A percentile compares a stretch with the other conserved stretches of the same genome.
phyloP scores from a whole-genome alignment of 2,888 invertebrate species.

The Stenurella melanura region DNA sequence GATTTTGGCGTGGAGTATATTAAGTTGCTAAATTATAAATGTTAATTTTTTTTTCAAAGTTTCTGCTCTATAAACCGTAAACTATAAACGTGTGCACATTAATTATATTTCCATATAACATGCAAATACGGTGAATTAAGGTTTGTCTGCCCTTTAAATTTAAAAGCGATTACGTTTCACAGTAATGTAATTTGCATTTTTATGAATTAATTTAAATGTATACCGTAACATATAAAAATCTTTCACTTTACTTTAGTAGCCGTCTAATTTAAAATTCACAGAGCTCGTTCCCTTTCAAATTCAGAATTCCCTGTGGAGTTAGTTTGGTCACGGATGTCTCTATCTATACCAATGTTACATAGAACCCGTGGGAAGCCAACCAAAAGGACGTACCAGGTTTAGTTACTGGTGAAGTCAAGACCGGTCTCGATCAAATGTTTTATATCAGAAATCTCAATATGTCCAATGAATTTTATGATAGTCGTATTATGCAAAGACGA shows the following conservation, averaged over 20 bases:
- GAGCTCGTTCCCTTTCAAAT: conserved; percentile 21
- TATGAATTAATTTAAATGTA: conserved; percentile 45
- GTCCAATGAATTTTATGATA: not conserved
- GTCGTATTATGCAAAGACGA: not conserved
- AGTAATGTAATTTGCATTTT: conserved; percentile 47
- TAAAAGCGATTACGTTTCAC: conserved; percentile 22
- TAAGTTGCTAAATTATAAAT: not conserved
- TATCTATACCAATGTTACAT: conserved; percentile 14
- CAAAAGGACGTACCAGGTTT: conserved; percentile 22
- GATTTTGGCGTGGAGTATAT: not conserved
- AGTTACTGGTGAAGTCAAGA: conserved; percentile 17
- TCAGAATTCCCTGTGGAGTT: conserved; percentile 31
- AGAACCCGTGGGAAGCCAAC: conserved; percentile 32
- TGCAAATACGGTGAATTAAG: conserved; percentile 18
- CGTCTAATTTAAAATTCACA: conserved; percentile 37
- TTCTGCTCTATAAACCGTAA: conserved; percentile 2
- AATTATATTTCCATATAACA: conserved; percentile 17
- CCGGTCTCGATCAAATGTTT: conserved; percentile 11
- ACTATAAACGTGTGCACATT: not conserved
- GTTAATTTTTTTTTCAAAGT: not conserved
- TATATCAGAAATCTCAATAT: conserved; percentile 1
- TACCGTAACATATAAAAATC: conserved; percentile 23
- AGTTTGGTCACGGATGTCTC: conserved; percentile 27
- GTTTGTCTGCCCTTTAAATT: conserved; percentile 1
- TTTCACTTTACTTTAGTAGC: conserved; percentile 30